Base-by-base conservation (phyloP, 2,797 vertebrate genomes). In the Todus mexicanus region DNA sequence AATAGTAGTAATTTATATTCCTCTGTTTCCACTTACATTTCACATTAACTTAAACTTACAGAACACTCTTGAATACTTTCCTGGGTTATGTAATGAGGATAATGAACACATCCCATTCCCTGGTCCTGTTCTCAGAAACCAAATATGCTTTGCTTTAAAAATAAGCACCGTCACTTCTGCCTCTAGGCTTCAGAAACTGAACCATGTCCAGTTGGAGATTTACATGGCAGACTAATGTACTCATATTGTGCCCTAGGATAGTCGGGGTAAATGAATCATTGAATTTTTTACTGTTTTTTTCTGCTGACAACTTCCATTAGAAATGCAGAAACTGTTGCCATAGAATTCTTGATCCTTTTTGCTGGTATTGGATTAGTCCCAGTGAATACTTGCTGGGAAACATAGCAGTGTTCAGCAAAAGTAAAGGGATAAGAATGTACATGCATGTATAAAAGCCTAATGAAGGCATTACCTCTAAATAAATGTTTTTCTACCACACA, bases 61-160 rank as follows among this genome's bases (percentile, higher is more conserved):
- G 93, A 95, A 90, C 78, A 69, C 83, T 96, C 94, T 93, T 96
- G 93, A 95, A 66, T 63, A 89, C 64, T 97, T 96, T 95, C 79
- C 93, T 94, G 91, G 85, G 81, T 94, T 92, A 86, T 82, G 95
- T 95, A 96, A 81, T 72, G 78, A 96, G 77, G 69, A 77, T 68
- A 93, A 87, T 81, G 75, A 80, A 94, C 17, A 21, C 79, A 95
- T 97, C 93, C 93, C 76, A 92, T 94, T 95, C 81, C 81, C 54
- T 33, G 37, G 56, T 64, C 47, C 47, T 87, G 64, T 84, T 93
- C 91, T 95, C 96, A 97, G 96, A 96, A 96, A 94, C 86, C 81
- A 95, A 92, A 94, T 77, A 80, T 65, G 84, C 84, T 64, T 89
- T 83, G 77, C 89, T 96, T 96, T 90, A 92, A 84, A 84, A 97